Conservation (phyloP, 2,888 invertebrate species). For the Meandrusa payeni region DNA sequence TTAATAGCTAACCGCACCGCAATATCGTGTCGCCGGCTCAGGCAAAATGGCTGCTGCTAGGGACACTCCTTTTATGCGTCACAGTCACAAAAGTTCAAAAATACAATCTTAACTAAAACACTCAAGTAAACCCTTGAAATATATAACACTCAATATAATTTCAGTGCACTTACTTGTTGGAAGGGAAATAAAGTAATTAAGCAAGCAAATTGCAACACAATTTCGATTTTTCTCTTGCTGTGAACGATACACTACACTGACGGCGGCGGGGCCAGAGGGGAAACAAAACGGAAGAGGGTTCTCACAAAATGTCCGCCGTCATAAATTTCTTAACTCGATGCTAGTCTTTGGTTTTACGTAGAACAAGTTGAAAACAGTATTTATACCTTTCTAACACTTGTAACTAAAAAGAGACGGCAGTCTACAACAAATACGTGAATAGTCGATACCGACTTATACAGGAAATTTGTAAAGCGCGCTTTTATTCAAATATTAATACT, state of each 20-base stretch:
- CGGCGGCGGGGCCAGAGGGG: slow-evolving; percentile 79
- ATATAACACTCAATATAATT: slow-evolving; percentile 57
- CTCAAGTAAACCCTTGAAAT: slow-evolving; percentile 52
- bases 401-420: slow-evolving; percentile 29
- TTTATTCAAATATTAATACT: slow-evolving; percentile 22
- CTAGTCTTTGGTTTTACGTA: slow-evolving; percentile 17
- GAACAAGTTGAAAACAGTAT: slow-evolving; percentile 4
- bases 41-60: slow-evolving; percentile 81
- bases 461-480: slow-evolving; percentile 27
- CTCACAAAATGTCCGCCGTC: slow-evolving; percentile 65
- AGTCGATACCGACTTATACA: slow-evolving; percentile 20
- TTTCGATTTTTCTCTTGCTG: slow-evolving; percentile 78
- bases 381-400: slow-evolving; percentile 24
- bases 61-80: slow-evolving; percentile 84
- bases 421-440: slow-evolving; percentile 7
- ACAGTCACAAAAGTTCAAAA: slow-evolving; percentile 67
- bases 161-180: slow-evolving; percentile 76
- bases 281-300: slow-evolving; percentile 80
- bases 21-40: slow-evolving; percentile 78
- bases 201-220: slow-evolving; percentile 79
- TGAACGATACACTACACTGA: slow-evolving; percentile 80
- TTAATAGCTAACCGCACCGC: slow-evolving; percentile 62
- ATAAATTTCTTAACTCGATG: slow-evolving; percentile 33
- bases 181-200: slow-evolving; percentile 77
- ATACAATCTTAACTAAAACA: slow-evolving; percentile 45